These are phyloP conservation scores for Callospermophilus lateralis DNA, from an alignment of 2,113 vertebrate species.

Conservation along the genomic window DNA sequence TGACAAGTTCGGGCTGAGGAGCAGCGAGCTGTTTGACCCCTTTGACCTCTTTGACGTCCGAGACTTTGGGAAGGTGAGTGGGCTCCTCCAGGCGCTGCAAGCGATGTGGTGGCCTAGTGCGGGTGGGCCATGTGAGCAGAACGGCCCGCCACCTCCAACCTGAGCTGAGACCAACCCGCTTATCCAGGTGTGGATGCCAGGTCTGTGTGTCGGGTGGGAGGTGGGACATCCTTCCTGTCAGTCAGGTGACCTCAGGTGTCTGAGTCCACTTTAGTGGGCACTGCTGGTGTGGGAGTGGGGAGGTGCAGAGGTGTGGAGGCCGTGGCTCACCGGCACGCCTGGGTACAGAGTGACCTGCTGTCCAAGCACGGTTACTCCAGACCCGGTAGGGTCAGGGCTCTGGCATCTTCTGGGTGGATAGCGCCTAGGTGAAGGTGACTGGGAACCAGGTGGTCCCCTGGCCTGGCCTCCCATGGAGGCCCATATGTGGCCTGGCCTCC, in stretches of 20 bases:
- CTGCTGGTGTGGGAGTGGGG: rapidly evolving
- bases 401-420: not conserved
- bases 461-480: not conserved
- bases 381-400: rapidly evolving
- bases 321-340: rapidly evolving
- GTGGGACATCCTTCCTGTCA: rapidly evolving
- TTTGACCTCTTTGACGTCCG: conserved; percentile 99
- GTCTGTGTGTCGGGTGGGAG: rapidly evolving
- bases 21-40: conserved; percentile 98
- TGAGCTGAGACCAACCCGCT: too few species aligned
- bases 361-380: not conserved
- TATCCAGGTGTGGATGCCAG: not conserved
- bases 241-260: not conserved
- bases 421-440: not conserved
- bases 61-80: conserved; percentile 98
- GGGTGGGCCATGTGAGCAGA: rapidly evolving
- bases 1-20: conserved; percentile 96
- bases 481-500: conserved; percentile 51
- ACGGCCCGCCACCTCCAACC: rapidly evolving
- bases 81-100: rapidly evolving
- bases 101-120: rapidly evolving
- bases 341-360: not conserved
- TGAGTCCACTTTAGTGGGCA: too few species aligned
- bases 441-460: conserved; percentile 2
- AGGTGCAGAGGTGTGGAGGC: not conserved